Evolutionary conservation across 2,113 vertebrate species (phyloP).

Genomic region (Ancistrus triradiatus): DNA sequence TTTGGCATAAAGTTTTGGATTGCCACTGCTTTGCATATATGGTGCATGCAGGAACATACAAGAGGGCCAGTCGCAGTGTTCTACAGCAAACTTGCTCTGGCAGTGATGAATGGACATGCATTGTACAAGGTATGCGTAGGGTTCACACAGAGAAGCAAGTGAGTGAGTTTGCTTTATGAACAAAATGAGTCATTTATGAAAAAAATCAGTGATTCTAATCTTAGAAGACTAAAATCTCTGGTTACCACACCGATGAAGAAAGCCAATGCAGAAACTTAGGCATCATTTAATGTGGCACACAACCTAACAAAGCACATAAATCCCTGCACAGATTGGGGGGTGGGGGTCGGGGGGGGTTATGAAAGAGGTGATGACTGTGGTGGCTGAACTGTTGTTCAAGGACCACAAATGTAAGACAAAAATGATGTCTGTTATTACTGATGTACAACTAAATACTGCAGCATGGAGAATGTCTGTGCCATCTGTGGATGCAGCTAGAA

Average conservation of each 20-base stretch:
- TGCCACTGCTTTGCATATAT: no score
- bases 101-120: no score
- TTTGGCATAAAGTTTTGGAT: neutral
- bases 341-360: no score
- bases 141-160: no score
- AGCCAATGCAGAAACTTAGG: neutral
- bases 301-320: conserved; percentile 13
- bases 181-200: no score
- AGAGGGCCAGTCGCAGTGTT: no score
- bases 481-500: conserved; percentile 14
- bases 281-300: conserved; percentile 1
- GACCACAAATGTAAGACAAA: conserved; percentile 24
- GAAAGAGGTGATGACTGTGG: conserved; percentile 5
- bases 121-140: no score
- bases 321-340: neutral
- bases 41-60: no score
- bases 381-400: conserved; percentile 11
- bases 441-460: conserved; percentile 22
- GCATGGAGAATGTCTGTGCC: conserved; percentile 17
- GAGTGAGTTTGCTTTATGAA: no score
- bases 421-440: conserved; percentile 29
- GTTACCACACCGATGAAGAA: conserved; percentile 2
- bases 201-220: no score
- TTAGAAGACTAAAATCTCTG: neutral
- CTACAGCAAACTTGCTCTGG: no score